A percentile compares a stretch with the other conserved stretches of the same genome.
Evolutionary conservation across 1,140 invertebrate species (phyloP).

Genomic region (Drosophila saltans): DNA sequence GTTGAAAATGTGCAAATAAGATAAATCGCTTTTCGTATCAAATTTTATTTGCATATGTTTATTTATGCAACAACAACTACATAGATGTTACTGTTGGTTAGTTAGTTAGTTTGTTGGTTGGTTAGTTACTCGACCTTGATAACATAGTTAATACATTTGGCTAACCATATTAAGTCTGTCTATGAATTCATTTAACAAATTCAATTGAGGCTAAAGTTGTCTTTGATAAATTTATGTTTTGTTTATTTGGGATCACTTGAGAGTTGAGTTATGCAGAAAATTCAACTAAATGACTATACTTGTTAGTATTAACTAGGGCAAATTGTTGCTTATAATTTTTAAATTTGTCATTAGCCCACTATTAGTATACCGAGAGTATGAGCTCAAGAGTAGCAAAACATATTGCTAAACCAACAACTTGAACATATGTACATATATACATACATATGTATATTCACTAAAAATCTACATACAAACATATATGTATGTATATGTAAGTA

Average conservation of each 20-base stretch:
- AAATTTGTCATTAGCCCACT: conserved; percentile 24
- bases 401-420: not conserved
- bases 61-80: not conserved
- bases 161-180: not conserved
- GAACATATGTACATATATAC: not conserved
- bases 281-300: conserved; percentile 20
- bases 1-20: not conserved
- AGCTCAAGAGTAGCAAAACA: conserved; percentile 7
- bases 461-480: not conserved
- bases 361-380: conserved; percentile 10
- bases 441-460: not conserved
- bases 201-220: conserved; percentile 4
- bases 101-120: not conserved
- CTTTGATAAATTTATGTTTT: conserved; percentile 1
- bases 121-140: conserved; percentile 1
- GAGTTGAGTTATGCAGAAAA: conserved; percentile 13
- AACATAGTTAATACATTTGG: not conserved
- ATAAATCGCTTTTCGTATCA: not conserved
- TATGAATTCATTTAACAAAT: conserved; percentile 2
- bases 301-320: conserved; percentile 6
- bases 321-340: conserved; percentile 7
- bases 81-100: not conserved
- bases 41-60: not conserved
- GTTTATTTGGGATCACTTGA: conserved; percentile 2
- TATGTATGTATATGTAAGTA: not conserved